These are phyloP conservation scores for Sclerodermus sp. DNA, from an alignment of 2,888 invertebrate genomes.

Conservation along the genomic window DNA sequence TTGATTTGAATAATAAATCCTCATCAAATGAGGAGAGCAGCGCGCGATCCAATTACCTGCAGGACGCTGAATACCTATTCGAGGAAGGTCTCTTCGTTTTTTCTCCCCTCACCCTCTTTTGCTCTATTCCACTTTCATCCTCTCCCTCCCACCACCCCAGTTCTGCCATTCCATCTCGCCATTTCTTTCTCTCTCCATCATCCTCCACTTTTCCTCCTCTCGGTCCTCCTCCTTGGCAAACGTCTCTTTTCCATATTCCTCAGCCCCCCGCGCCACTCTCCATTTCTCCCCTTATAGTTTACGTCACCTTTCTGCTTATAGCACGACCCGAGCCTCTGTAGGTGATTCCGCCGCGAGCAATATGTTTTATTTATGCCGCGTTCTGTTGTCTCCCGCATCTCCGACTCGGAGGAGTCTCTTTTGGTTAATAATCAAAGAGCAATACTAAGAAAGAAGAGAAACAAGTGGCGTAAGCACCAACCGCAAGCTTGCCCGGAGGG, in stretches of 20 bases:
- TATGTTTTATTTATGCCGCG: constrained; percentile 39
- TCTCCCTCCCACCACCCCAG: constrained; percentile 6
- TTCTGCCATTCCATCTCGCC: constrained; percentile 5
- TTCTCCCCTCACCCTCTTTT: constrained; percentile 13
- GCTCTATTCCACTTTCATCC: constrained; percentile 2
- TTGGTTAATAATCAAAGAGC: constrained; percentile 29
- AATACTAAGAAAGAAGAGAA: constrained; percentile 4
- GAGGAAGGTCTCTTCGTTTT: constrained; percentile 24
- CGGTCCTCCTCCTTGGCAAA: constrained; percentile 3
- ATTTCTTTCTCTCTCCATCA: constrained; percentile 5
- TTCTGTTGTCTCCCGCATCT: constrained; percentile 19
- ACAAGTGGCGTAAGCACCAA: constrained; percentile 1
- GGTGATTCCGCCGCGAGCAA: constrained; percentile 32
- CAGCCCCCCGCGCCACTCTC: constrained; percentile 7
- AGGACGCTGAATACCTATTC: constrained; percentile 44
- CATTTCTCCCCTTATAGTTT: constrained; percentile 6
- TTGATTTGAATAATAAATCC: constrained; percentile 47
- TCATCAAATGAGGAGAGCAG: constrained; percentile 38
- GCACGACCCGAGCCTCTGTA: constrained; percentile 2
- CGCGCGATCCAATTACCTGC: constrained; percentile 46
- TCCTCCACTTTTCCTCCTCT: constrained; percentile 3
- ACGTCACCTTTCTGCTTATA: constrained; percentile 3
- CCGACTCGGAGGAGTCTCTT: constrained; percentile 11
- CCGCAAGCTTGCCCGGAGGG: neutral
- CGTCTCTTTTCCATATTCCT: constrained; percentile 2